phyloP scores from a whole-genome alignment of 2,113 vertebrate species.

The Dendrocopos noguchii region DNA sequence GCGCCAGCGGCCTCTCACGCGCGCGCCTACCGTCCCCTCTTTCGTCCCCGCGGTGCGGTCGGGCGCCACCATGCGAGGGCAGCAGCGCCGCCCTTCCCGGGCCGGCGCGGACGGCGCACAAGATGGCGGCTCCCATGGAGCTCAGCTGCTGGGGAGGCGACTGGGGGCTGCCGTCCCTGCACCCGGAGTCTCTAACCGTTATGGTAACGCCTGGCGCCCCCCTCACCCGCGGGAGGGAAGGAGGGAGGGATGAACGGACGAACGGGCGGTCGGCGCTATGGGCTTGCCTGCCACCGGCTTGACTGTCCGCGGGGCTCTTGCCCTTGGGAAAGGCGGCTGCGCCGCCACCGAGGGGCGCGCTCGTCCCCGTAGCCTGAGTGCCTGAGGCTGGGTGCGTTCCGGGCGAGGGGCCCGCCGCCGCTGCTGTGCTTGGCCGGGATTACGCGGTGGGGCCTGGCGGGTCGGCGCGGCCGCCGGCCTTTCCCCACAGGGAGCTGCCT shows the following conservation, averaged over 20 bases:
- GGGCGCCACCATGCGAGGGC: not conserved
- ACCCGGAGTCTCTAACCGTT: constrained; percentile 89
- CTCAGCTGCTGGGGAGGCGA: constrained; percentile 93
- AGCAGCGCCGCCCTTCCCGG: not conserved
- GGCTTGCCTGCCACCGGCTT: not conserved
- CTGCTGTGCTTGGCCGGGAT: not conserved
- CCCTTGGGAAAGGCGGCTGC: not conserved
- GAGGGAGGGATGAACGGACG: not conserved
- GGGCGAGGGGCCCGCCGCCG: too few relatives aligned
- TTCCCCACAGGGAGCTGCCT: too few relatives aligned
- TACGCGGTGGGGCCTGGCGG: too few relatives aligned
- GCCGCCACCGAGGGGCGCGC: not conserved
- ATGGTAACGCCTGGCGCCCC: constrained; percentile 81
- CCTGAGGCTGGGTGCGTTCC: not conserved
- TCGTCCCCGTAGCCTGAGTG: not conserved
- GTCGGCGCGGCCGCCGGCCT: not conserved
- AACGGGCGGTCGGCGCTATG: not conserved
- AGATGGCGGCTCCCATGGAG: constrained; percentile 93
- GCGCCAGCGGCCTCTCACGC: accelerated
- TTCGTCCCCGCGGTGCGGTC: too few relatives aligned
- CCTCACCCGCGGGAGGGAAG: not conserved
- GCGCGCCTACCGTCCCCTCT: too few relatives aligned
- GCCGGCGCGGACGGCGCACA: constrained; percentile 33
- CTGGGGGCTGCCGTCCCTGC: constrained; percentile 93
- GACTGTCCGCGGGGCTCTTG: too few relatives aligned